These are phyloP conservation scores for Caenorhabditis becei DNA, from an alignment of 2,888 invertebrate species.

Conservation along the genomic window DNA sequence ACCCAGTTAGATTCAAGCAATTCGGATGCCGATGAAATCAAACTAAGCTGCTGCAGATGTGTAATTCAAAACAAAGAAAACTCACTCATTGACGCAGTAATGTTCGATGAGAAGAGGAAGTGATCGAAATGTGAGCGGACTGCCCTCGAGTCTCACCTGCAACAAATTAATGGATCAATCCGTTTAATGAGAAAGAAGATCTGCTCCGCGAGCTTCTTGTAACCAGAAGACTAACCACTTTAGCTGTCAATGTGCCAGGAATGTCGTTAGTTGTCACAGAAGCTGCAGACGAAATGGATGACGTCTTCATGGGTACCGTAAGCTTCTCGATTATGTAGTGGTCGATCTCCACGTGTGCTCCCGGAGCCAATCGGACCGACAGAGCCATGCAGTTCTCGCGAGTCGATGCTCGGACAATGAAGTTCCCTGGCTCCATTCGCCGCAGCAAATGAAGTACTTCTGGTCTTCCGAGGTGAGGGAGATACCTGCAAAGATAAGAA, in stretches of 20 bases:
- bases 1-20: background rate
- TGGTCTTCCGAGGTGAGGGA: conserved; percentile 93
- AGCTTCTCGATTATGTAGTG: conserved; percentile 93
- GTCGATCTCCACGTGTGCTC: conserved; percentile 93
- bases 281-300: background rate
- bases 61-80: conserved; percentile 1
- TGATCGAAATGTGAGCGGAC: conserved; percentile 93
- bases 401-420: conserved; percentile 95
- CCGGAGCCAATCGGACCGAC: conserved; percentile 88
- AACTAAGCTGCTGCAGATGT: too few species aligned
- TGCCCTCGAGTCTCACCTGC: conserved; percentile 90
- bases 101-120: conserved; percentile 94
- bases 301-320: conserved; percentile 21
- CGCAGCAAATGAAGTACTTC: conserved; percentile 93
- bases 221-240: conserved; percentile 31
- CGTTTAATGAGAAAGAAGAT: conserved; percentile 20
- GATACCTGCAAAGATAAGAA: conserved; percentile 84
- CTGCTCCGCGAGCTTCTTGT: background rate
- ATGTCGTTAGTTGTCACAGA: conserved; percentile 1
- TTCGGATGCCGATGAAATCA: too few species aligned
- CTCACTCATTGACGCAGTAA: conserved; percentile 92
- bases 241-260: conserved; percentile 8
- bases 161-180: conserved; percentile 24
- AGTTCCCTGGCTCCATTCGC: conserved; percentile 93
- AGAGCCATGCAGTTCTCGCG: conserved; percentile 95